These are phyloP conservation scores for Calycopis cecrops DNA, from an alignment of 1,140 invertebrate species.

Conservation along the genomic window DNA sequence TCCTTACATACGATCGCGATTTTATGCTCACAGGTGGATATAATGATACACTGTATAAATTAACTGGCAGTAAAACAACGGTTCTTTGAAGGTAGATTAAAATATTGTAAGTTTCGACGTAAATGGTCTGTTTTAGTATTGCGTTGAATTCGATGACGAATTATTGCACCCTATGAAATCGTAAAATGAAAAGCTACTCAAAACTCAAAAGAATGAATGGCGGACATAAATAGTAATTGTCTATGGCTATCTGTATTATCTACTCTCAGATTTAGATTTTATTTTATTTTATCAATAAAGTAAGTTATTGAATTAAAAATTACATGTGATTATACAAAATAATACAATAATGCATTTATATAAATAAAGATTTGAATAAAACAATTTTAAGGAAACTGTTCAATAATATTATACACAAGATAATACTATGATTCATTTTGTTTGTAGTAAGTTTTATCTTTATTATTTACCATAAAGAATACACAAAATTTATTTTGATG, in stretches of 20 bases:
- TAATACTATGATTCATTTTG: neutral
- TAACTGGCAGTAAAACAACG: constrained; percentile 26
- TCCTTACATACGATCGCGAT: constrained; percentile 58
- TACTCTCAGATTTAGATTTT: neutral
- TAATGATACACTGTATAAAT: constrained; percentile 41
- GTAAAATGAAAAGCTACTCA: constrained; percentile 73
- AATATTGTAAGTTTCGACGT: constrained; percentile 34
- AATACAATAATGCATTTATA: too few relatives aligned
- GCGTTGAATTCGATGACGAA: constrained; percentile 66
- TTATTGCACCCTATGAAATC: constrained; percentile 57
- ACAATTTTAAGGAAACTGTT: too few relatives aligned
- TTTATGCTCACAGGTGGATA: constrained; percentile 42
- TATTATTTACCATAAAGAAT: too few relatives aligned
- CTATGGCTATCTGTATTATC: constrained; percentile 49
- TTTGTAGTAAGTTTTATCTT: too few relatives aligned
- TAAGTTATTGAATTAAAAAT: too few relatives aligned
- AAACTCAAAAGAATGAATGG: constrained; percentile 73
- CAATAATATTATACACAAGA: constrained; percentile 27
- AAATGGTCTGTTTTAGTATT: constrained; percentile 54
- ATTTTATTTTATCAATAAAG: too few relatives aligned
- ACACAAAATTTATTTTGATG: too few relatives aligned
- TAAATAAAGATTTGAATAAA: too few relatives aligned
- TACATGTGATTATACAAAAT: too few relatives aligned
- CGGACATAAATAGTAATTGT: constrained; percentile 73
- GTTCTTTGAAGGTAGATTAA: constrained; percentile 31